Conservation (phyloP, 2,113 vertebrate genomes). For the Antennarius striatus region DNA sequence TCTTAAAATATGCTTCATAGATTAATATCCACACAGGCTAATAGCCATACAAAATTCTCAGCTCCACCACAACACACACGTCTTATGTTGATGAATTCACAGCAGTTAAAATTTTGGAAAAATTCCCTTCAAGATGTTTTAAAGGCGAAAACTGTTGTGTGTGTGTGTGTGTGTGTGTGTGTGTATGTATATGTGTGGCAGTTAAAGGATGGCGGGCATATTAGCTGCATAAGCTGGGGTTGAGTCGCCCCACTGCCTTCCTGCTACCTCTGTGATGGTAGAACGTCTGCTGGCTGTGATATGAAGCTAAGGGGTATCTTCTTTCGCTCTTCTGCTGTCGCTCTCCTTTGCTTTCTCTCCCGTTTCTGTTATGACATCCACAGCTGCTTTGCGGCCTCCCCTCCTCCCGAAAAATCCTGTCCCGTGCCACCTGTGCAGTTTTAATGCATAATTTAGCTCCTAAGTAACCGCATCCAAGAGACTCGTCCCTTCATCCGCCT, state of each 20-base stretch:
- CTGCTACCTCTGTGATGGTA: conserved; percentile 63
- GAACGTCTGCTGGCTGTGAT: conserved; percentile 80
- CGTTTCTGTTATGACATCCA: conserved; percentile 62
- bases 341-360: conserved; percentile 38
- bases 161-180: conserved; percentile 17
- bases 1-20: not conserved
- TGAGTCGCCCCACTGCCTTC: conserved; percentile 60
- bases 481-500: conserved; percentile 36
- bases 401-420: conserved; percentile 57
- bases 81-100: conserved; percentile 58
- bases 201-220: conserved; percentile 37
- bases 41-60: too few relatives aligned
- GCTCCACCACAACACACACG: conserved; percentile 6
- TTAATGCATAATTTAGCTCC: conserved; percentile 79
- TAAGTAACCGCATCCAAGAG: conserved; percentile 73
- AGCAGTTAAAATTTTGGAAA: conserved; percentile 56
- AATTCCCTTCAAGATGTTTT: conserved; percentile 47
- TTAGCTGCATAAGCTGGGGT: conserved; percentile 70
- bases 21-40: too few relatives aligned
- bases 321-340: conserved; percentile 30
- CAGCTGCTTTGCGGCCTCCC: conserved; percentile 61
- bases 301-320: conserved; percentile 67
- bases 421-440: conserved; percentile 75
- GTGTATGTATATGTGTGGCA: conserved; percentile 16
- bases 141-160: conserved; percentile 14